A percentile compares a stretch with the other conserved stretches of the same genome.
phyloP scores from a whole-genome alignment of 2,113 vertebrate species.

The Apodemus speciosus region DNA sequence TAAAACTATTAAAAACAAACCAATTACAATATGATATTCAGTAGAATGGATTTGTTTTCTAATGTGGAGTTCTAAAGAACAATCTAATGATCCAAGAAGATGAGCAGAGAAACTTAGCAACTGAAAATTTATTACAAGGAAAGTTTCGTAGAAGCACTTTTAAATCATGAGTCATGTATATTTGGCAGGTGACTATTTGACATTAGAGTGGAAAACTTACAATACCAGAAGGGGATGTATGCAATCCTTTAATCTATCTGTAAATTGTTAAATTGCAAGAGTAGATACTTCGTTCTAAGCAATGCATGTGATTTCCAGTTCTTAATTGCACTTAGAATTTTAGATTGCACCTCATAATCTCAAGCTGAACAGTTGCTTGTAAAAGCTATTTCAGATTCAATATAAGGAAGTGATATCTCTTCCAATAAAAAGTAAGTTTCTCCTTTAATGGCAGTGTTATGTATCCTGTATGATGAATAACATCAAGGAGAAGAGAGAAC shows the following conservation, averaged over 20 bases:
- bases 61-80: conserved; percentile 27
- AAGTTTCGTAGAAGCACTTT: conserved; percentile 40
- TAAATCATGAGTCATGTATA: conserved; percentile 46
- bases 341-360: background rate
- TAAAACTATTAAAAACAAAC: conserved; percentile 26
- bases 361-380: background rate
- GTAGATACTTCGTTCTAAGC: background rate
- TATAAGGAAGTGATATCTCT: background rate
- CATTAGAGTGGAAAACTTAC: conserved; percentile 49
- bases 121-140: conserved; percentile 26
- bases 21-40: conserved; percentile 15
- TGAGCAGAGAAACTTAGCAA: conserved; percentile 49
- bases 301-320: background rate
- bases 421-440: background rate
- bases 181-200: conserved; percentile 56
- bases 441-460: background rate
- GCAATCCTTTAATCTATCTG: background rate
- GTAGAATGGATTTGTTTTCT: conserved; percentile 6
- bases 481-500: background rate
- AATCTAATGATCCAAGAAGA: conserved; percentile 40
- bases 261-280: conserved; percentile 24
- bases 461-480: background rate
- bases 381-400: conserved; percentile 21
- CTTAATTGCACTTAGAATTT: conserved; percentile 20
- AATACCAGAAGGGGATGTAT: background rate